phyloP scores from a whole-genome alignment of 2,888 invertebrate species.

The Eumacrocentrus americanus region DNA sequence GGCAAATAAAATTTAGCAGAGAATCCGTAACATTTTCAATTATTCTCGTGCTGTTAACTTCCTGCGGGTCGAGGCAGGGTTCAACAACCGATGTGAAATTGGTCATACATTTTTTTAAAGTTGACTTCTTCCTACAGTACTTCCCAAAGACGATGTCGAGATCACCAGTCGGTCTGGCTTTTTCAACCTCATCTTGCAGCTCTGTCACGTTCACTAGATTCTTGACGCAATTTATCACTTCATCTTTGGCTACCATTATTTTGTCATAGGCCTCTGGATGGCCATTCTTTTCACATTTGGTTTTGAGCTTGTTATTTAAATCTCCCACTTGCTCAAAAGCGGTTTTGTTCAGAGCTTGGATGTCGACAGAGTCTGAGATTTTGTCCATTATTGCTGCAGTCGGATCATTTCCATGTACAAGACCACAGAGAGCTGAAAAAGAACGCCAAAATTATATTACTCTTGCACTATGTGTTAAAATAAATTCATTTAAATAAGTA shows the following conservation, averaged over 20 bases:
- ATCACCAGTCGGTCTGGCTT: conserved; percentile 72
- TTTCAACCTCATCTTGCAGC: conserved; percentile 71
- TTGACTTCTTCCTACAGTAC: conserved; percentile 73
- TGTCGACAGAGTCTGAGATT: conserved; percentile 31
- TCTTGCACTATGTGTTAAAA: background rate
- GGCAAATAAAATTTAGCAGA: conserved; percentile 76
- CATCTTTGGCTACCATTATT: conserved; percentile 61
- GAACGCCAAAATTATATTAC: background rate
- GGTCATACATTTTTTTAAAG: conserved; percentile 69
- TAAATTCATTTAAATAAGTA: background rate
- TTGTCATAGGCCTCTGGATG: conserved; percentile 65
- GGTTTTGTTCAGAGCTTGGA: conserved; percentile 47
- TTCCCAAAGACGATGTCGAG: conserved; percentile 75
- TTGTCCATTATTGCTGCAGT: conserved; percentile 37
- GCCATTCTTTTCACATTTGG: conserved; percentile 72
- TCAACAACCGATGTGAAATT: conserved; percentile 66
- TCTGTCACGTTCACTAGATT: conserved; percentile 67
- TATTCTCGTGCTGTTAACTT: conserved; percentile 68
- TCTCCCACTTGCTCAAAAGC: conserved; percentile 59
- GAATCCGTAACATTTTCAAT: conserved; percentile 73
- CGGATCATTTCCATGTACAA: conserved; percentile 28
- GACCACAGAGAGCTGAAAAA: conserved; percentile 27
- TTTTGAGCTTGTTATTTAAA: conserved; percentile 65
- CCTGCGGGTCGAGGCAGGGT: conserved; percentile 70
- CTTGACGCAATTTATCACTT: conserved; percentile 66